Base-by-base conservation (phyloP, 1,140 invertebrate species). In the Lasioglossum baleicum region DNA sequence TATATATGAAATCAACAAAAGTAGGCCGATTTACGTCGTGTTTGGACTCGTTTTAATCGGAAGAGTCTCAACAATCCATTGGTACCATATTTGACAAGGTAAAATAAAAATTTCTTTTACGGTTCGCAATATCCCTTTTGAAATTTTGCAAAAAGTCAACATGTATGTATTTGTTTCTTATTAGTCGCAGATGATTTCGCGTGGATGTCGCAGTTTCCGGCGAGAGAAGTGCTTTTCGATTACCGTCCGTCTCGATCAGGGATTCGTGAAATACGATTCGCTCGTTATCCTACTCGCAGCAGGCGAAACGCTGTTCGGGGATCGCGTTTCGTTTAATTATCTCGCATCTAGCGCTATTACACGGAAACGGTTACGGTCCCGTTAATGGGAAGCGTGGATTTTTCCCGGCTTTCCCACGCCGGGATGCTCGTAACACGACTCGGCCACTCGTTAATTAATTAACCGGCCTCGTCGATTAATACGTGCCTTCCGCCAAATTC, bases 251-350 rank as follows among this genome's bases (percentile, higher is more conserved):
- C 51, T 5, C 51, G 15, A 53, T 53, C 15, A 15, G 13, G 51
- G 51, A 13, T 53, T 20, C 20, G 20, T 20, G 56, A 58, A n/a
- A n/a, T 6, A 6, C 56, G n/a, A 10, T 2, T n/a, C n/a, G 20
- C 20, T 20, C 20, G 56, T 56, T 56, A 56, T 5, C 13, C 51
- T 15, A 6, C 15, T 17, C 51, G 10, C 51, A 17, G 17, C 51
- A 2, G 51, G 5, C 20, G 7, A 65, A 44, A 20, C 7, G 13
- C 6, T 10, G 40, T 44, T 44, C 26, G 13, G 22, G 51, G 22
- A 26, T 69, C 67, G 26, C 48, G 67, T 69, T 69, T 35, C 51
- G 51, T 20, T 70, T 51, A 70, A 56, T 70, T 70, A 58, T 70
- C 68, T 13, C 68, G 51, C 67, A 17, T 31, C 13, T 53, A 51